Conservation (phyloP, 2,113 vertebrate species). For the Heterocephalus glaber region DNA sequence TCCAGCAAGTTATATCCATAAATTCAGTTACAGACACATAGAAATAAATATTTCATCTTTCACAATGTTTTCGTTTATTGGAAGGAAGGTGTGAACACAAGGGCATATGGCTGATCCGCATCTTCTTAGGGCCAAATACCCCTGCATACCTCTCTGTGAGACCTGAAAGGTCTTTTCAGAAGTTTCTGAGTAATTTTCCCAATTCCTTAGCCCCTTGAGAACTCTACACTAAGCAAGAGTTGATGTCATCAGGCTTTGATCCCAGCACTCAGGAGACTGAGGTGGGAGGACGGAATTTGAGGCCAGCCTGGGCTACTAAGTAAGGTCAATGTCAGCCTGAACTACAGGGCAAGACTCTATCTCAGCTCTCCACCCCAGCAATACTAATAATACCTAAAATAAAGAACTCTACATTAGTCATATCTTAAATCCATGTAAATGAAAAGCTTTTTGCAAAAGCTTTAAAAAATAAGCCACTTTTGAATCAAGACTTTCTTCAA, state of each 20-base stretch:
- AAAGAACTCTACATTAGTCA: not conserved
- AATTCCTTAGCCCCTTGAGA: slow-evolving; percentile 13
- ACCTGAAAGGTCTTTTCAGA: not conserved
- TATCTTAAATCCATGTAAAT: not conserved
- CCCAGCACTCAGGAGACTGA: not conserved
- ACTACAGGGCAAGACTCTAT: not conserved
- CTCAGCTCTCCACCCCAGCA: not conserved
- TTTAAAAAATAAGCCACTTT: slow-evolving; percentile 77
- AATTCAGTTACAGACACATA: slow-evolving; percentile 79
- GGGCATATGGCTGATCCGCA: not conserved
- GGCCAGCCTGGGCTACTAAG: not conserved
- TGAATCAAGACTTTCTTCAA: slow-evolving; percentile 72
- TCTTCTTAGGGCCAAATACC: not conserved
- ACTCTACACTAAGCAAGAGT: not conserved
- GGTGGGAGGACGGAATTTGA: not conserved
- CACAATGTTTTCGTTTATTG: slow-evolving; percentile 57
- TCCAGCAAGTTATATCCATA: slow-evolving; percentile 64
- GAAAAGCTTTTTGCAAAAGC: slow-evolving; percentile 56
- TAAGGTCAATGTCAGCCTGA: not conserved
- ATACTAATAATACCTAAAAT: not conserved
- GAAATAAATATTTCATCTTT: slow-evolving; percentile 81
- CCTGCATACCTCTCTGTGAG: not conserved
- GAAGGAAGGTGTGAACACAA: slow-evolving; percentile 66
- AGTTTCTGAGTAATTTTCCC: slow-evolving; percentile 51
- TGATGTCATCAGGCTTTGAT: not conserved